Evolutionary conservation across 2,113 vertebrate genomes (phyloP).

Genomic region (Glaucomys volans): DNA sequence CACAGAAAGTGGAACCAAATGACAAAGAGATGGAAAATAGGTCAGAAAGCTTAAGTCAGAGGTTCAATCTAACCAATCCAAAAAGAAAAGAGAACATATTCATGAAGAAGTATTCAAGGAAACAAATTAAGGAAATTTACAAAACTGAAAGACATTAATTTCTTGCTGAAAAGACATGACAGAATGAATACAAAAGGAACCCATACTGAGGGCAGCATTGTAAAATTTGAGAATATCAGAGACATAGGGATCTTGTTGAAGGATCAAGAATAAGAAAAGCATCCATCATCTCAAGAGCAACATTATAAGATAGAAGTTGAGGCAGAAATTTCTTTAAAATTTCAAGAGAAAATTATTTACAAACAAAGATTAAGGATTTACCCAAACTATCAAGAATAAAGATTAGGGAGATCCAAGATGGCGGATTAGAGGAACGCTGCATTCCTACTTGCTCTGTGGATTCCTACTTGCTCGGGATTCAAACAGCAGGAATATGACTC

Average conservation of each 20-base stretch:
- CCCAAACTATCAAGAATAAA: not conserved
- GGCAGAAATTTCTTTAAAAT: not conserved
- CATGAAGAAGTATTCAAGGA: conserved; percentile 33
- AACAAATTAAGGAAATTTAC: conserved; percentile 41
- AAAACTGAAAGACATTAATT: not conserved
- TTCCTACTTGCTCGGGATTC: too few relatives aligned
- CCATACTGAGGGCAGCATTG: not conserved
- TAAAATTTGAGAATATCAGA: not conserved
- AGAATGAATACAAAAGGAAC: conserved; percentile 7
- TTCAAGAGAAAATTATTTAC: conserved; percentile 22
- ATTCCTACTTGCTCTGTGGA: too few relatives aligned
- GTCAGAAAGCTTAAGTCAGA: not conserved
- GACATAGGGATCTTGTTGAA: not conserved
- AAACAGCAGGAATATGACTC: too few relatives aligned
- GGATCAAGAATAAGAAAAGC: not conserved
- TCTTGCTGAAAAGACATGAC: not conserved
- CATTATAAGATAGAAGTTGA: not conserved
- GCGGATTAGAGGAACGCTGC: too few relatives aligned
- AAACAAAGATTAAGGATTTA: conserved; percentile 29
- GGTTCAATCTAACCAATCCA: not conserved
- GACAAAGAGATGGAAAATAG: conserved; percentile 26
- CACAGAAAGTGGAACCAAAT: conserved; percentile 20
- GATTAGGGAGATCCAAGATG: too few relatives aligned
- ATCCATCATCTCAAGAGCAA: not conserved
- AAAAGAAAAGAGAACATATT: conserved; percentile 25